These are phyloP conservation scores for Numenius phaeopus DNA, from an alignment of 2,797 vertebrate species.

Conservation along the genomic window DNA sequence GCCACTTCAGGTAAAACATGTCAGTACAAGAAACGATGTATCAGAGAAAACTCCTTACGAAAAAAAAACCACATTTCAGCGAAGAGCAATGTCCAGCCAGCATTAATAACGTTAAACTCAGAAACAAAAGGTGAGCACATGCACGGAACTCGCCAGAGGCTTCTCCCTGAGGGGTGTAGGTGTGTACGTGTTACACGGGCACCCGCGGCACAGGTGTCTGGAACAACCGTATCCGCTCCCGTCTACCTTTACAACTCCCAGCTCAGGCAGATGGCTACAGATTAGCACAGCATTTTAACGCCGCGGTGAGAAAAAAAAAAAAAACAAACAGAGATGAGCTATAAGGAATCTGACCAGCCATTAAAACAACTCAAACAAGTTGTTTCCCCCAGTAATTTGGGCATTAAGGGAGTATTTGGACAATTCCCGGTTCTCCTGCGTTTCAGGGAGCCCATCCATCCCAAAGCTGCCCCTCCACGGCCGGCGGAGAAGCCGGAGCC, in stretches of 20 bases:
- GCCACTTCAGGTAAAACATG: background rate
- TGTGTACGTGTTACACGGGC: background rate
- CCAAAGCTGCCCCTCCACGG: background rate
- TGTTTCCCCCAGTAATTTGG: background rate
- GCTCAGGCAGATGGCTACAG: background rate
- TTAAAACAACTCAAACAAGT: background rate
- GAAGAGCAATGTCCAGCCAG: background rate
- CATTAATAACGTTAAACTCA: background rate
- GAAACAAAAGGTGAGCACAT: rapidly evolving
- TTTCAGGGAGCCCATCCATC: background rate
- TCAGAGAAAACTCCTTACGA: background rate
- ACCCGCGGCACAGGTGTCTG: background rate
- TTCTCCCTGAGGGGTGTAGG: rapidly evolving
- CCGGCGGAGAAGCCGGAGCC: rapidly evolving
- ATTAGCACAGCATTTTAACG: background rate
- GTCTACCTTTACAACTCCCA: background rate
- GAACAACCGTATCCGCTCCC: background rate
- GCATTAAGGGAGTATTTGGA: background rate
- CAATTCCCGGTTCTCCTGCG: background rate
- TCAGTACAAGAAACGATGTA: background rate
- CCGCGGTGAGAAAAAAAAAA: background rate
- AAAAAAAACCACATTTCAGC: background rate
- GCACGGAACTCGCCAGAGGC: background rate
- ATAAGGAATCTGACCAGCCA: background rate
- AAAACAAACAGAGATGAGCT: background rate